Conservation (phyloP, 2,113 vertebrate genomes). For the Chiloscyllium plagiosum region DNA sequence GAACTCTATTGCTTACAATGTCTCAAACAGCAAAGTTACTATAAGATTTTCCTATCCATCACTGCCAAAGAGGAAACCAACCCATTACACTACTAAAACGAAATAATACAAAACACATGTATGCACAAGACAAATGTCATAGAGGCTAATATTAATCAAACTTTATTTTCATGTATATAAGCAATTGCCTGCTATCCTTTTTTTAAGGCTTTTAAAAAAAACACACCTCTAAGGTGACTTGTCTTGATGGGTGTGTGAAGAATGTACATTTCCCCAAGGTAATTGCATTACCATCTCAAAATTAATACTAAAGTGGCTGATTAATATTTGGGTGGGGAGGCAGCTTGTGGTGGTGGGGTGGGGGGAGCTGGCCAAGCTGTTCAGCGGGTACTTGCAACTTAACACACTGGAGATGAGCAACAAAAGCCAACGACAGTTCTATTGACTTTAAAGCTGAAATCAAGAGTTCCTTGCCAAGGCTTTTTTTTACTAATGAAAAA, state of each 20-base stretch:
- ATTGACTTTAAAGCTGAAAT: background rate
- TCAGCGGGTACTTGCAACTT: background rate
- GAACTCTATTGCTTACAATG: constrained; percentile 8
- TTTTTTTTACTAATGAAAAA: background rate
- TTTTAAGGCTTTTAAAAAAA: background rate
- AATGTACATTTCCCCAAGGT: background rate
- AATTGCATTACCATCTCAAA: background rate
- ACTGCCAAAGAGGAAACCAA: constrained; percentile 26
- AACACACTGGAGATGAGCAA: background rate
- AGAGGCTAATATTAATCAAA: constrained; percentile 10
- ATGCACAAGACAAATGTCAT: constrained; percentile 13
- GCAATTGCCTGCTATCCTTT: background rate
- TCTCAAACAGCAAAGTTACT: background rate
- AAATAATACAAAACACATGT: constrained; percentile 15
- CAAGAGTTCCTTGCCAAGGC: background rate
- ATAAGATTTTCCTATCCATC: constrained; percentile 21
- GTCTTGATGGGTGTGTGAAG: background rate
- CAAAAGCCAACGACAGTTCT: background rate
- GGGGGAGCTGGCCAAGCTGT: background rate
- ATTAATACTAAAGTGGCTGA: background rate
- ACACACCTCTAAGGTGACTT: background rate
- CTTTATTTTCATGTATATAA: background rate
- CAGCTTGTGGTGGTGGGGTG: no score
- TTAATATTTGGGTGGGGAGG: background rate
- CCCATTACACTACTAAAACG: constrained; percentile 5